These are phyloP conservation scores for Oikopleura dioica DNA, from an alignment of 23 tunicate genomes.

Conservation along the genomic window DNA sequence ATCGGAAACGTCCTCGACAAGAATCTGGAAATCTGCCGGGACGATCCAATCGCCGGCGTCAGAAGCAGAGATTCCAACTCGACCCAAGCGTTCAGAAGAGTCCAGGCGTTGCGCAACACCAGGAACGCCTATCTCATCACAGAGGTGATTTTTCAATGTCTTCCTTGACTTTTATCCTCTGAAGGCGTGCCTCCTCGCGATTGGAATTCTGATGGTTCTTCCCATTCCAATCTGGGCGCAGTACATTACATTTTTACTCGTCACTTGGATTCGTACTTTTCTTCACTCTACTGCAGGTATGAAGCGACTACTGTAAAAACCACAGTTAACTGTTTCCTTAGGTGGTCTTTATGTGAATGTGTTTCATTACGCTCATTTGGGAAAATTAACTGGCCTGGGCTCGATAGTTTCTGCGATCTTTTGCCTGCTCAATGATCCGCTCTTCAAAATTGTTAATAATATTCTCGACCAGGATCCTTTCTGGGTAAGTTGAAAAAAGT, in stretches of 20 bases:
- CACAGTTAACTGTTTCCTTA: too few species aligned
- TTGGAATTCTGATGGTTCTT: background rate
- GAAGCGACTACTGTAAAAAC: too few species aligned
- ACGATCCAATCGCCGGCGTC: background rate
- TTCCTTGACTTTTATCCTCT: background rate
- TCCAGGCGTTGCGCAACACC: background rate
- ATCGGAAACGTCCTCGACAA: conserved; percentile 82
- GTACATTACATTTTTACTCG: background rate
- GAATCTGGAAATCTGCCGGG: conserved; percentile 21
- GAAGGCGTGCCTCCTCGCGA: background rate
- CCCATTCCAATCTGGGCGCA: background rate
- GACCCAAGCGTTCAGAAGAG: too few species aligned
- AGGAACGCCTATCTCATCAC: conserved; percentile 1
- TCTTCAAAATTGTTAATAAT: conserved; percentile 10
- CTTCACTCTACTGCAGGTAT: conserved; percentile 3
- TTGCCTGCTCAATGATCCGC: conserved; percentile 2
- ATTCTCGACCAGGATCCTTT: conserved; percentile 1
- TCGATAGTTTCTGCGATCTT: background rate
- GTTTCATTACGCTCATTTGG: conserved; percentile 7
- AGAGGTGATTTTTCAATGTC: background rate
- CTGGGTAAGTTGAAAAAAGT: background rate
- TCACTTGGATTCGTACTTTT: background rate
- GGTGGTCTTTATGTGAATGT: conserved; percentile 13
- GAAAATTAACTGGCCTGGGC: conserved; percentile 2
- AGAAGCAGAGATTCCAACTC: too few species aligned